Conservation (phyloP, 2,888 invertebrate species). For the Nephrocerus scutellatus region DNA sequence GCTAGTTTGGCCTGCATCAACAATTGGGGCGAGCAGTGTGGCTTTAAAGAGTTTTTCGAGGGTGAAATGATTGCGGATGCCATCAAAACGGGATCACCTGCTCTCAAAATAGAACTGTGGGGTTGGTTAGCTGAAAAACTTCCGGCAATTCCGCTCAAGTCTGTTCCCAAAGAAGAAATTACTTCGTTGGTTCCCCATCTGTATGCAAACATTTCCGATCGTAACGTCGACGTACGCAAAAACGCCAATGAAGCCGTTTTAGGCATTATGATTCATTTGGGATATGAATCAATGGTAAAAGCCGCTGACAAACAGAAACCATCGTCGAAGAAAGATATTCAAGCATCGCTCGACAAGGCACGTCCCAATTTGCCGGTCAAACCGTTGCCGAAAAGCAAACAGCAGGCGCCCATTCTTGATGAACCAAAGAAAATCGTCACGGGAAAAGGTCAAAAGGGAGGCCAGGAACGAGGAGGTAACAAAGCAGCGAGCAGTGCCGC, state of each 20-base stretch:
- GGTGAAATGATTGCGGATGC: slow-evolving; percentile 86
- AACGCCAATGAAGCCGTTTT: slow-evolving; percentile 82
- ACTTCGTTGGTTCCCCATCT: slow-evolving; percentile 67
- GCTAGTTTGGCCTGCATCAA: slow-evolving; percentile 79
- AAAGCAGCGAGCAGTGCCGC: slow-evolving; percentile 18
- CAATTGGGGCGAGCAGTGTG: slow-evolving; percentile 75
- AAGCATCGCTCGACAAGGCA: slow-evolving; percentile 75
- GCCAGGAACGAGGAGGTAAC: slow-evolving; percentile 23
- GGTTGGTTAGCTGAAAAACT: slow-evolving; percentile 79
- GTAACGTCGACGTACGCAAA: slow-evolving; percentile 85
- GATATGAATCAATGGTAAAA: slow-evolving; percentile 54
- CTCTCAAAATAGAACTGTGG: slow-evolving; percentile 72
- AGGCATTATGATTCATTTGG: slow-evolving; percentile 88
- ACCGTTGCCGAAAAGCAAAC: slow-evolving; percentile 59
- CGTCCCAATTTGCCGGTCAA: slow-evolving; percentile 77
- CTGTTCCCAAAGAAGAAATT: slow-evolving; percentile 76
- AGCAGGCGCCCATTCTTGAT: slow-evolving; percentile 50
- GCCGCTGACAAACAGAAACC: slow-evolving; percentile 53
- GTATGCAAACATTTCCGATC: slow-evolving; percentile 79
- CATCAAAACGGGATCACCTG: slow-evolving; percentile 76
- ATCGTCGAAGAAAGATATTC: slow-evolving; percentile 68
- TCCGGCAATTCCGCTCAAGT: slow-evolving; percentile 62
- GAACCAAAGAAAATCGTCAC: slow-evolving; percentile 49
- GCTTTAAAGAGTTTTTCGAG: slow-evolving; percentile 75
- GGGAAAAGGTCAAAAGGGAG: slow-evolving; percentile 30